Evolutionary conservation across 2,797 vertebrate genomes (phyloP).

Genomic region (Echiichthys vipera): DNA sequence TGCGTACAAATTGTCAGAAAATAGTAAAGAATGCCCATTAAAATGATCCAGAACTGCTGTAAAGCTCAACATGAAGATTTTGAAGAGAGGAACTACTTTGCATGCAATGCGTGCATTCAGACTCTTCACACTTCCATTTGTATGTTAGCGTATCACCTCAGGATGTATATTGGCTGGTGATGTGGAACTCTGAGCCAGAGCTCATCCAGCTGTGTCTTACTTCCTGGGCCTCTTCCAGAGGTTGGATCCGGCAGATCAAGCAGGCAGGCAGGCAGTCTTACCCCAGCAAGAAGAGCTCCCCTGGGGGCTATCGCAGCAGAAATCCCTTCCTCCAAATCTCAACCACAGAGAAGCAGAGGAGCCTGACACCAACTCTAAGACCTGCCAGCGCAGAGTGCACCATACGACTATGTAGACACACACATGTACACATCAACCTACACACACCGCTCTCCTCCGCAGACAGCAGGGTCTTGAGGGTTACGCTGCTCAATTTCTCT

Average conservation of each 20-base stretch:
- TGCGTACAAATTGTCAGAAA: constrained; percentile 13
- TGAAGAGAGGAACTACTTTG: background rate
- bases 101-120: background rate
- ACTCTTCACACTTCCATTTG: constrained; percentile 13
- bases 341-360: constrained; percentile 44
- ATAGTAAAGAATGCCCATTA: background rate
- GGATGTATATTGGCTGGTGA: constrained; percentile 33
- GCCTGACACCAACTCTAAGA: constrained; percentile 70
- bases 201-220: constrained; percentile 63
- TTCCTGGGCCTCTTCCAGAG: constrained; percentile 58
- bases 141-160: constrained; percentile 1
- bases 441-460: constrained; percentile 49
- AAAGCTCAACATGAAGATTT: background rate
- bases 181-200: constrained; percentile 39
- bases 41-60: background rate
- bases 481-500: constrained; percentile 77
- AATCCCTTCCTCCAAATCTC: constrained; percentile 47
- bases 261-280: constrained; percentile 53
- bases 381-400: constrained; percentile 47
- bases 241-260: constrained; percentile 44
- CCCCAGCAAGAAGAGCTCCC: constrained; percentile 48
- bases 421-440: constrained; percentile 24
- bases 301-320: constrained; percentile 48
- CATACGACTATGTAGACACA: constrained; percentile 34
- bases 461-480: constrained; percentile 77